Evolutionary conservation across 2,797 vertebrate genomes (phyloP).

Genomic region (Silurus lanzhouensis): DNA sequence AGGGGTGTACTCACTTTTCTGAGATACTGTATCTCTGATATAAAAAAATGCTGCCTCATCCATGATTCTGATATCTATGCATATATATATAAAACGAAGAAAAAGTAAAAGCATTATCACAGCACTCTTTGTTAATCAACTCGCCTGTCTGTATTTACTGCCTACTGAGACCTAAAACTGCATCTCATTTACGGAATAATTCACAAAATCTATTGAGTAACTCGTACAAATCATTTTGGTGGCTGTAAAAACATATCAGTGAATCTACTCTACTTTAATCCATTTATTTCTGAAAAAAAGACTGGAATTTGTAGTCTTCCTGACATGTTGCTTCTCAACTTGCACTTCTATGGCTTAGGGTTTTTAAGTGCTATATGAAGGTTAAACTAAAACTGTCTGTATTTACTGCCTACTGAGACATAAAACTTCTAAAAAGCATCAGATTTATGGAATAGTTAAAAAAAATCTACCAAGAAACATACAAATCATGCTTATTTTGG

Average conservation of each 20-base stretch:
- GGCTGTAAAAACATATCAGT: background rate
- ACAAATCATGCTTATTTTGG: too few species aligned
- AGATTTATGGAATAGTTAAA: too few species aligned
- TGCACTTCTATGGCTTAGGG: background rate
- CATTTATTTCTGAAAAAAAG: background rate
- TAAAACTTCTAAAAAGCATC: background rate
- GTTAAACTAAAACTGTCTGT: too few species aligned
- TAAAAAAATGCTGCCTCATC: background rate
- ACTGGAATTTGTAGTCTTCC: background rate
- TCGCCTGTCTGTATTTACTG: background rate
- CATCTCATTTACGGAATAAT: background rate
- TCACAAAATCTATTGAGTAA: too few species aligned
- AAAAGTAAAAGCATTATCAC: background rate
- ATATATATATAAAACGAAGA: background rate
- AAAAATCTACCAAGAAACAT: too few species aligned
- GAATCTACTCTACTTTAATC: background rate
- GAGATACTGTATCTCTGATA: too few species aligned
- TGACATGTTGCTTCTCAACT: background rate
- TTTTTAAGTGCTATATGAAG: background rate
- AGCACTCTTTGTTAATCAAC: background rate
- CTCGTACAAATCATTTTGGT: too few species aligned
- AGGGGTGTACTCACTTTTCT: too few species aligned
- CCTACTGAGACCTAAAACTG: background rate
- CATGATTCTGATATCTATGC: background rate
- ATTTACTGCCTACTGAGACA: too few species aligned